These are phyloP conservation scores for Odontophorus gujanensis DNA, from an alignment of 2,113 vertebrate species.

Conservation along the genomic window DNA sequence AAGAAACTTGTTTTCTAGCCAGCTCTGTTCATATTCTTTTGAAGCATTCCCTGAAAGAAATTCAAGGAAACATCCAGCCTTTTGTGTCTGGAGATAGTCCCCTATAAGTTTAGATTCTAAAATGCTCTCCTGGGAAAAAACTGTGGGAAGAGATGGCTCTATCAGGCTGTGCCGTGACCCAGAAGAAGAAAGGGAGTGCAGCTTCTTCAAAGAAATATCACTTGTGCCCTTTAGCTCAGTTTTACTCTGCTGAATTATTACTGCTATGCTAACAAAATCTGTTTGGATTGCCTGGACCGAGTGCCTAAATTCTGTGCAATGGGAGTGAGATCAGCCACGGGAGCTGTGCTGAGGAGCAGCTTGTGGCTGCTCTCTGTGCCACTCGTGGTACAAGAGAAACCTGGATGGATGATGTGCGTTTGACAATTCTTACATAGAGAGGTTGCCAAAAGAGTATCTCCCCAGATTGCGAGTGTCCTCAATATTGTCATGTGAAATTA, in stretches of 20 bases:
- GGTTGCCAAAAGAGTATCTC: not conserved
- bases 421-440: rapidly evolving
- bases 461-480: not conserved
- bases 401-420: not conserved
- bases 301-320: not conserved
- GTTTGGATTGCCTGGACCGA: not conserved
- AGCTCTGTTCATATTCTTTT: not conserved
- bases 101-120: not conserved
- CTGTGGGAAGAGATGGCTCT: not conserved
- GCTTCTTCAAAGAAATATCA: not conserved
- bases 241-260: not conserved
- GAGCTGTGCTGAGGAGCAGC: not conserved
- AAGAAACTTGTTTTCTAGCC: not conserved
- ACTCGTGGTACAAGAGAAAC: not conserved
- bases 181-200: not conserved
- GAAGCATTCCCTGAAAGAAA: not conserved
- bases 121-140: not conserved
- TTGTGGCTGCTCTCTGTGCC: not conserved
- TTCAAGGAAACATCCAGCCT: not conserved
- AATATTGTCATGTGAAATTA: not conserved
- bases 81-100: not conserved
- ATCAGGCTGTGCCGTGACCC: not conserved
- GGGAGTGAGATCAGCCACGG: rapidly evolving
- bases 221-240: not conserved
- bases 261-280: not conserved